Evolutionary conservation across 2,797 vertebrate species (phyloP).

Genomic region (Menidia menidia): DNA sequence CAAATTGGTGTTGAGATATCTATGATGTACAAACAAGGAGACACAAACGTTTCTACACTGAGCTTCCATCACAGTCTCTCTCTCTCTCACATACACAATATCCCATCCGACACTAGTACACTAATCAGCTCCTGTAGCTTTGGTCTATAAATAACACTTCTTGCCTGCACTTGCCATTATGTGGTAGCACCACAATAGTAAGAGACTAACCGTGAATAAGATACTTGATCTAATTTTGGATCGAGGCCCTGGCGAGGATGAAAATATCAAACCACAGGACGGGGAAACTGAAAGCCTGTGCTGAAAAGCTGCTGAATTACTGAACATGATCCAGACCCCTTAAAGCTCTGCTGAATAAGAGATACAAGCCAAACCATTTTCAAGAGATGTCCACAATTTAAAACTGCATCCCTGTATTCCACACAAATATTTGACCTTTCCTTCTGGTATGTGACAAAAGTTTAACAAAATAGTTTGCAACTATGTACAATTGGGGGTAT

Average conservation of each 20-base stretch:
- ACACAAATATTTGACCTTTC: neutral
- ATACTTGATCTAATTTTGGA: constrained; percentile 78
- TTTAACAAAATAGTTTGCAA: too few species aligned
- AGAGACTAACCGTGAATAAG: constrained; percentile 73
- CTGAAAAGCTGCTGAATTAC: constrained; percentile 33
- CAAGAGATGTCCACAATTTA: neutral
- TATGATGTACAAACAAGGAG: constrained; percentile 7
- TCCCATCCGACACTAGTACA: constrained; percentile 22
- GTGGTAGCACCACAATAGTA: constrained; percentile 58
- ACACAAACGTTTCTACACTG: neutral
- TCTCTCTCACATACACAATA: constrained; percentile 7
- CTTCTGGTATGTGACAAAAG: neutral
- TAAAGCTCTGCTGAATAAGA: constrained; percentile 37
- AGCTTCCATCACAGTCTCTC: constrained; percentile 1
- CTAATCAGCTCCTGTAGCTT: constrained; percentile 46
- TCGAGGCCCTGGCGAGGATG: constrained; percentile 55
- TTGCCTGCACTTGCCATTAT: constrained; percentile 53
- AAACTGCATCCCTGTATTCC: neutral
- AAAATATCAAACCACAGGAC: constrained; percentile 57
- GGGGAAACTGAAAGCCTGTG: constrained; percentile 13
- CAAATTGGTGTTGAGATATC: neutral
- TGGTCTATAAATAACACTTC: constrained; percentile 73
- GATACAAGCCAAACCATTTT: neutral
- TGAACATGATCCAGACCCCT: constrained; percentile 30
- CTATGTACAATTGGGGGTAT: neutral